phyloP scores from a whole-genome alignment of 1,140 invertebrate genomes.

The Sminthurides bifidus region DNA sequence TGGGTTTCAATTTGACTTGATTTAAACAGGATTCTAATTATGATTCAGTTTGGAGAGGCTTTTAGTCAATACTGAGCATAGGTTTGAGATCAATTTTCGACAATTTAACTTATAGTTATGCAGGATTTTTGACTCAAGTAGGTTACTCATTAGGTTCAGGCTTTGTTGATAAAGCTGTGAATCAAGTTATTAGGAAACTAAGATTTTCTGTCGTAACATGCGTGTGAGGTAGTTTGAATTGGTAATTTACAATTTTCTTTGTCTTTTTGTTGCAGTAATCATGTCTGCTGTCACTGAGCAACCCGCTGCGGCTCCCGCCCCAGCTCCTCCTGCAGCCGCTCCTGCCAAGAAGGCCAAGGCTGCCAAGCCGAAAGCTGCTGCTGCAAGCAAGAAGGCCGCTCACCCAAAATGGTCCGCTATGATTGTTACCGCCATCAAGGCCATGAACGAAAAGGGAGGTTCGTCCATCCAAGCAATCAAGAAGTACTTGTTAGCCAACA shows the following conservation, averaged over 20 bases:
- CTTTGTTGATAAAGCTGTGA: background rate
- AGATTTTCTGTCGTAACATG: background rate
- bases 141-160: background rate
- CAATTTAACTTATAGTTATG: no score
- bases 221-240: background rate
- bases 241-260: background rate
- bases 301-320: background rate
- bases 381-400: slow-evolving; percentile 18
- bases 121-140: background rate
- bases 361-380: slow-evolving; percentile 23
- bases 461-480: slow-evolving; percentile 51
- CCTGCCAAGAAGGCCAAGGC: slow-evolving; percentile 23
- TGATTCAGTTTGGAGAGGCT: no score
- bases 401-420: slow-evolving; percentile 33
- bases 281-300: no score
- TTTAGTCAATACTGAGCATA: no score
- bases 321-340: slow-evolving; percentile 12
- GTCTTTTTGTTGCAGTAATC: no score
- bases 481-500: slow-evolving; percentile 48
- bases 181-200: background rate
- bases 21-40: background rate
- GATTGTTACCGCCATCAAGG: slow-evolving; percentile 46
- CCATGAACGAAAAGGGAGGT: slow-evolving; percentile 47
- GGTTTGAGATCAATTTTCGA: no score
- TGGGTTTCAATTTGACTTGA: background rate